phyloP scores from a whole-genome alignment of 2,797 vertebrate genomes.

The Phrynocephalus vlangalii region DNA sequence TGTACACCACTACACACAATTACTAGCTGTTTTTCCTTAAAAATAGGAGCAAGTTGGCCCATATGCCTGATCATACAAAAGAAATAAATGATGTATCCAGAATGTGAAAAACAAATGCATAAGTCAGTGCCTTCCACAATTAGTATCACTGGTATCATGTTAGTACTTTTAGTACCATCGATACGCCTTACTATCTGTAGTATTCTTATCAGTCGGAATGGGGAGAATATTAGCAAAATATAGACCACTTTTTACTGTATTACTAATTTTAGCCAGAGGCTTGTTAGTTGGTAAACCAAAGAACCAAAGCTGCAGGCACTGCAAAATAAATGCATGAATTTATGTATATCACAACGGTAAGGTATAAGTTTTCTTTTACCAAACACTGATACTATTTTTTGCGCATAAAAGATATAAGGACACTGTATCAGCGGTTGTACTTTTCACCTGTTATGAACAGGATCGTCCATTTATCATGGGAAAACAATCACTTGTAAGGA shows the following conservation, averaged over 20 bases:
- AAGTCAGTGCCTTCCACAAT: no score
- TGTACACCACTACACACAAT: neutral
- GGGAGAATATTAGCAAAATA: neutral
- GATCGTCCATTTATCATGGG: slow-evolving; percentile 12
- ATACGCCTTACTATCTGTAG: no score
- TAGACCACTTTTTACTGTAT: neutral
- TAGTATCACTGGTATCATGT: no score
- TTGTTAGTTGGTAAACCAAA: neutral
- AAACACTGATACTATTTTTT: slow-evolving; percentile 13
- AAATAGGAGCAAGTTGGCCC: neutral
- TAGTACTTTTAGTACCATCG: no score
- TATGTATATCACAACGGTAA: neutral
- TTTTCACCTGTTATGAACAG: neutral
- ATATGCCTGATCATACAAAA: neutral
- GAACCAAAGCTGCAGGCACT: neutral
- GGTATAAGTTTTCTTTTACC: neutral
- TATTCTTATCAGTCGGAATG: no score
- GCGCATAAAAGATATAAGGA: slow-evolving; percentile 23
- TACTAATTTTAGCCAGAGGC: neutral
- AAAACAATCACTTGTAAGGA: slow-evolving; percentile 22
- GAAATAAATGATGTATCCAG: neutral
- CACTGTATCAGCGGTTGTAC: slow-evolving; percentile 8
- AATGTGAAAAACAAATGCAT: no score
- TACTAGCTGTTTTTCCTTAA: neutral
- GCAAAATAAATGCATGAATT: neutral